Conservation (phyloP, 2,797 vertebrate species). For the Poecilia velifera region DNA sequence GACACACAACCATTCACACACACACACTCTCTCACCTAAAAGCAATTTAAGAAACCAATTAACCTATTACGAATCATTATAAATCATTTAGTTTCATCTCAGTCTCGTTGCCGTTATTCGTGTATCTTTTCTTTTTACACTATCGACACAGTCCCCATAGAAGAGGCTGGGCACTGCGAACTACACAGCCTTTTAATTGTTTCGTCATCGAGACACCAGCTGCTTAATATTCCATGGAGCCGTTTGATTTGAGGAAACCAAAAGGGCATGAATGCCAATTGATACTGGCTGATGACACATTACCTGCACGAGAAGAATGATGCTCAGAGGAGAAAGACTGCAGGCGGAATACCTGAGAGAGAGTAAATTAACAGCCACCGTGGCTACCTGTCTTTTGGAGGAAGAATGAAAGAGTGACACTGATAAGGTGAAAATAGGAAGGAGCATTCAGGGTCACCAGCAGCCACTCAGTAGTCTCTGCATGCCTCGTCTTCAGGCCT, state of each 20-base stretch:
- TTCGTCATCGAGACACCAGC: background rate
- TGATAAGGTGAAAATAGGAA: constrained; percentile 15
- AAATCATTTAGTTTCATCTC: background rate
- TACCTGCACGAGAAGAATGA: constrained; percentile 21
- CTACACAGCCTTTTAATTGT: background rate
- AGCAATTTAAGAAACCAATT: background rate
- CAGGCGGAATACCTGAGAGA: constrained; percentile 11
- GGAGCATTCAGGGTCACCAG: constrained; percentile 28
- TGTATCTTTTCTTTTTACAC: background rate
- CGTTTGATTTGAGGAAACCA: constrained; percentile 9
- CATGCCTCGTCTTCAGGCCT: constrained; percentile 20
- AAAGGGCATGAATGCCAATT: background rate
- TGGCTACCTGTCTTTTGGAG: constrained; percentile 1
- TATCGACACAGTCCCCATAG: background rate
- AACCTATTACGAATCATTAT: background rate
- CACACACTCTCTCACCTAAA: background rate
- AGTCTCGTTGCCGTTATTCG: background rate
- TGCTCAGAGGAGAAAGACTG: constrained; percentile 15
- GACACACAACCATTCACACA: background rate
- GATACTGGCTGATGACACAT: constrained; percentile 24
- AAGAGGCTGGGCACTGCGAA: background rate
- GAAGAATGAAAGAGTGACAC: constrained; percentile 20
- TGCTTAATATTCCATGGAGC: constrained; percentile 12
- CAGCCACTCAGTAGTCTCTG: constrained; percentile 44
- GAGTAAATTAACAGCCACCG: constrained; percentile 35